Evolutionary conservation across 2,113 vertebrate genomes (phyloP).

Genomic region (Odocoileus virginianus): DNA sequence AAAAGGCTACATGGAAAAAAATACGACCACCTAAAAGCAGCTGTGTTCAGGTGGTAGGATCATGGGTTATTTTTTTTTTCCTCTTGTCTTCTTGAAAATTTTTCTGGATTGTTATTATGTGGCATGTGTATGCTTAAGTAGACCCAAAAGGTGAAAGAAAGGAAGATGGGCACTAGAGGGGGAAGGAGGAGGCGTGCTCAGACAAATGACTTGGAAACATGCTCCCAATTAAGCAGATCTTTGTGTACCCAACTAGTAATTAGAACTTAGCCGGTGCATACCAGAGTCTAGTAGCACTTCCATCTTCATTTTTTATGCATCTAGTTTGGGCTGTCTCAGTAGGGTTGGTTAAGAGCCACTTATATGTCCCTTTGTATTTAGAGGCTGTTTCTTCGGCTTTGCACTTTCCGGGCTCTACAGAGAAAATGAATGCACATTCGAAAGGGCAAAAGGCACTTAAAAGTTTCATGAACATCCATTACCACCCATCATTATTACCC

Average conservation of each 20-base stretch:
- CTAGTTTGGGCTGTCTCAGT: conserved; percentile 41
- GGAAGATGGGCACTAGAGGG: neutral
- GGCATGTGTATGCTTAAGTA: neutral
- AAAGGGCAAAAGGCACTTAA: conserved; percentile 51
- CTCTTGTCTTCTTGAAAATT: neutral
- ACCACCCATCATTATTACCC: conserved; percentile 28
- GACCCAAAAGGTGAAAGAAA: neutral
- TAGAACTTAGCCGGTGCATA: conserved; percentile 68
- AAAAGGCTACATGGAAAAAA: neutral
- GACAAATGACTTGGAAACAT: neutral
- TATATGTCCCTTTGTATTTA: conserved; percentile 82
- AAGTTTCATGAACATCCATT: conserved; percentile 42
- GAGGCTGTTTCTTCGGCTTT: conserved; percentile 60
- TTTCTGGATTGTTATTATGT: neutral
- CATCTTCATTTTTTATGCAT: conserved; percentile 80
- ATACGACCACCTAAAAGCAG: neutral
- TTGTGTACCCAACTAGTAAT: neutral
- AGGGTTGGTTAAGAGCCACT: conserved; percentile 81
- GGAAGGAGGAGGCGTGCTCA: neutral
- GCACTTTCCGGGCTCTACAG: conserved; percentile 81
- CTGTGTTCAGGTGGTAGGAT: neutral
- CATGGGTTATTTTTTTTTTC: neutral
- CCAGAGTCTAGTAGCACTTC: conserved; percentile 82
- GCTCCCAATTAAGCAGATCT: neutral
- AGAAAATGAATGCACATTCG: conserved; percentile 52